Conservation (phyloP, 2,113 vertebrate genomes). For the Hystrix cristata region DNA sequence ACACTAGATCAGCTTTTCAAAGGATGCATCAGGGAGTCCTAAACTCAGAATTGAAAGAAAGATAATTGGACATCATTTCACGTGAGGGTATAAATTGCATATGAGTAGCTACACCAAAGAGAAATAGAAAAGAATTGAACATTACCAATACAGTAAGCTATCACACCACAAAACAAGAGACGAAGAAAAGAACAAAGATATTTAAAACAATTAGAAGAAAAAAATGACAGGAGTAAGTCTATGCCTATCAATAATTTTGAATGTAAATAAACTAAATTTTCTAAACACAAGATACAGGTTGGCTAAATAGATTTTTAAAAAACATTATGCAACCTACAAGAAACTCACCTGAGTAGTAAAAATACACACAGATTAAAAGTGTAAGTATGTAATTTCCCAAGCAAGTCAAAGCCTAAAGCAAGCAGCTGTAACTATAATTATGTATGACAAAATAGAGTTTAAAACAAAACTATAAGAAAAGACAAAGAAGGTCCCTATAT, state of each 20-base stretch:
- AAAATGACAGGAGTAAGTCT: background rate
- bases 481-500: background rate
- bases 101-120: background rate
- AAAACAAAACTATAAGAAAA: background rate
- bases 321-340: background rate
- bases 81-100: no score
- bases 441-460: no score
- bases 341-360: background rate
- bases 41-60: no score
- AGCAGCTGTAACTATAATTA: background rate
- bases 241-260: background rate
- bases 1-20: no score
- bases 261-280: background rate
- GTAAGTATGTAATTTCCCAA: no score
- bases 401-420: no score
- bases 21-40: no score
- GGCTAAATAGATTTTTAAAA: background rate
- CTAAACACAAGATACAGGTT: background rate
- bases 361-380: no score
- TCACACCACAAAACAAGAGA: background rate
- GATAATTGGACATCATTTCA: no score
- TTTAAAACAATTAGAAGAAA: background rate
- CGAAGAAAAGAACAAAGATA: background rate
- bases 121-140: background rate
- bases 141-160: background rate